Evolutionary conservation across 2,888 invertebrate species (phyloP).

Genomic region (Erpobdella octoculata): DNA sequence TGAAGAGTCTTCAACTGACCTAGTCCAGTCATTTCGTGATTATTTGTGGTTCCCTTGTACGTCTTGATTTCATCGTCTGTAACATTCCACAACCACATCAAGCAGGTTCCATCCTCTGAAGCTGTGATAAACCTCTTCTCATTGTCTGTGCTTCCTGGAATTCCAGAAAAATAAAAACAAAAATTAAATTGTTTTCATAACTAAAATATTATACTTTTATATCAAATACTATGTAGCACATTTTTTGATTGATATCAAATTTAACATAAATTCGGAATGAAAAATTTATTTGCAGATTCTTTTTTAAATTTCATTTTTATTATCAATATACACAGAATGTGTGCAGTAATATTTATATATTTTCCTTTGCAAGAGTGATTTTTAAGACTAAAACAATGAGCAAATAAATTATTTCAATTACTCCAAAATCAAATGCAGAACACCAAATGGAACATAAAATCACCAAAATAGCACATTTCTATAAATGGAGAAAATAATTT

Average conservation of each 20-base stretch:
- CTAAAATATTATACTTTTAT: no score
- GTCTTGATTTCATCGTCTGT: slow-evolving; percentile 37
- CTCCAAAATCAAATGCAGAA: neutral
- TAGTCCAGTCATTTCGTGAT: neutral
- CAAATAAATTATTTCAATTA: neutral
- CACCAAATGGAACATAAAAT: neutral
- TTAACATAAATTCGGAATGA: no score
- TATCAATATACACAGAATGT: no score
- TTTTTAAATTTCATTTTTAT: no score
- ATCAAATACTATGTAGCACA: no score
- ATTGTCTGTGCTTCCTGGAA: neutral
- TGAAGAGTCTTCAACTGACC: slow-evolving; percentile 67
- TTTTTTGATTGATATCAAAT: no score
- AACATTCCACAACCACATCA: slow-evolving; percentile 69
- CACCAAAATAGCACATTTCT: no score
- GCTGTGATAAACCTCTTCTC: slow-evolving; percentile 55
- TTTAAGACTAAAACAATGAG: no score
- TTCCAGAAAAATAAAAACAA: no score
- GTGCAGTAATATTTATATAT: neutral
- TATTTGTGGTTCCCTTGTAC: neutral
- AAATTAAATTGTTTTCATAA: no score
- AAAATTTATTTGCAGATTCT: no score
- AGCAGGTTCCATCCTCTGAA: slow-evolving; percentile 83
- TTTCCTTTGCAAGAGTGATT: neutral
- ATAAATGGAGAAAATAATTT: no score